Conservation (phyloP, 1,140 invertebrate species). For the Drosophila ercepeae region DNA sequence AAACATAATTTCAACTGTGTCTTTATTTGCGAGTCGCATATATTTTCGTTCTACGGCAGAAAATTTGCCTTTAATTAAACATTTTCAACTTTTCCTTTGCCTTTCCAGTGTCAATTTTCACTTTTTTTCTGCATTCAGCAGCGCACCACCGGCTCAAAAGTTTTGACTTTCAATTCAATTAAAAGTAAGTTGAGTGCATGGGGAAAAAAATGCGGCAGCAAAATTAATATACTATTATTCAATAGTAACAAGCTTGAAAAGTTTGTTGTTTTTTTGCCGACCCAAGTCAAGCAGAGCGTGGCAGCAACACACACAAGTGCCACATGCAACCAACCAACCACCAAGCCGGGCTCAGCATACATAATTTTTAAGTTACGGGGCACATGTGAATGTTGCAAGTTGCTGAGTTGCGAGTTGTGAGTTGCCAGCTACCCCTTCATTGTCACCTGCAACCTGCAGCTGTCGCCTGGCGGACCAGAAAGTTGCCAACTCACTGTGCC, state of each 20-base stretch:
- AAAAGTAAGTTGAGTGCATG: slow-evolving; percentile 36
- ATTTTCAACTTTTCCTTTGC: slow-evolving; percentile 42
- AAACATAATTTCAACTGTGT: slow-evolving; percentile 39
- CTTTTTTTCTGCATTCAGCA: slow-evolving; percentile 4
- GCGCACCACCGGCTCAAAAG: slow-evolving; percentile 21
- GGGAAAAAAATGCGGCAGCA: slow-evolving; percentile 26
- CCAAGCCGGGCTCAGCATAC: slow-evolving; percentile 1
- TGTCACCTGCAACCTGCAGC: slow-evolving; percentile 48
- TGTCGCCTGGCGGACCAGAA: slow-evolving; percentile 36
- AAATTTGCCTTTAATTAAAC: slow-evolving; percentile 48
- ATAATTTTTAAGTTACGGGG: slow-evolving; percentile 35
- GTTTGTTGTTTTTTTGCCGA: slow-evolving; percentile 25
- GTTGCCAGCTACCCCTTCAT: slow-evolving; percentile 31
- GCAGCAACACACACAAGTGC: slow-evolving; percentile 2
- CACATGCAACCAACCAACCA: slow-evolving; percentile 20
- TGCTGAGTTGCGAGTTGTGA: neutral
- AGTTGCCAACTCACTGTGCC: slow-evolving; percentile 38
- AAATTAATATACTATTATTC: slow-evolving; percentile 54
- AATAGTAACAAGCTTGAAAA: slow-evolving; percentile 51
- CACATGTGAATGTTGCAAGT: slow-evolving; percentile 18
- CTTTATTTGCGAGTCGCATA: slow-evolving; percentile 13
- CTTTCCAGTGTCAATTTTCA: slow-evolving; percentile 37
- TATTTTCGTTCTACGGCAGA: neutral
- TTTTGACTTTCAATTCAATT: slow-evolving; percentile 54
- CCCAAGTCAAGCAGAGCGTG: slow-evolving; percentile 42